A percentile compares a stretch with the other conserved stretches of the same genome.
phyloP scores from a whole-genome alignment of 2,797 vertebrate species.

The Myripristis jacobus region DNA sequence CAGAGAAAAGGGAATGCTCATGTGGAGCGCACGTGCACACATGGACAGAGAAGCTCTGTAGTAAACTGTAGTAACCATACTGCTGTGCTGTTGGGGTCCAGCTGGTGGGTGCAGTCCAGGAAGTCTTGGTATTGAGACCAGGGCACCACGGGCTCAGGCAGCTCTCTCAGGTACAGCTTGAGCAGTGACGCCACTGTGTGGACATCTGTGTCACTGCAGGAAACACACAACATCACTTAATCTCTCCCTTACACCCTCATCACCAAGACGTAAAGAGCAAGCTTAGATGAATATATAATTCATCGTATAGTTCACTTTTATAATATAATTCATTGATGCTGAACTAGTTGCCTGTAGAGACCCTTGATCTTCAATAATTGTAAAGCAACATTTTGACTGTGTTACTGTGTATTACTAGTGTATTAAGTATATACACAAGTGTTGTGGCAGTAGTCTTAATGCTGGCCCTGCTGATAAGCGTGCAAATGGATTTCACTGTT shows the following conservation, averaged over 20 bases:
- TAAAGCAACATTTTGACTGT: too few relatives aligned
- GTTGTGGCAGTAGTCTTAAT: too few relatives aligned
- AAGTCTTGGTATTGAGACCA: conserved; percentile 95
- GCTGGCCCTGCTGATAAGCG: too few relatives aligned
- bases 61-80: too few relatives aligned
- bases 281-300: too few relatives aligned
- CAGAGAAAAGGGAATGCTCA: background rate
- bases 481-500: too few relatives aligned
- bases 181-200: conserved; percentile 97
- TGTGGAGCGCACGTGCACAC: background rate
- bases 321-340: too few relatives aligned
- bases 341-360: too few relatives aligned
- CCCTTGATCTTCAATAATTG: too few relatives aligned
- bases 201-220: conserved; percentile 93
- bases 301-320: too few relatives aligned
- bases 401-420: too few relatives aligned
- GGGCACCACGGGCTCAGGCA: conserved; percentile 93
- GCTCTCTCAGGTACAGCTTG: conserved; percentile 96
- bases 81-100: conserved; percentile 74
- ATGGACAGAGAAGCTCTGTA: background rate
- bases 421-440: too few relatives aligned
- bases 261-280: background rate
- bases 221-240: background rate
- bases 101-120: conserved; percentile 86
- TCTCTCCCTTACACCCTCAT: background rate